Base-by-base conservation (phyloP, 2,113 vertebrate genomes). In the Oenanthe oenanthe region DNA sequence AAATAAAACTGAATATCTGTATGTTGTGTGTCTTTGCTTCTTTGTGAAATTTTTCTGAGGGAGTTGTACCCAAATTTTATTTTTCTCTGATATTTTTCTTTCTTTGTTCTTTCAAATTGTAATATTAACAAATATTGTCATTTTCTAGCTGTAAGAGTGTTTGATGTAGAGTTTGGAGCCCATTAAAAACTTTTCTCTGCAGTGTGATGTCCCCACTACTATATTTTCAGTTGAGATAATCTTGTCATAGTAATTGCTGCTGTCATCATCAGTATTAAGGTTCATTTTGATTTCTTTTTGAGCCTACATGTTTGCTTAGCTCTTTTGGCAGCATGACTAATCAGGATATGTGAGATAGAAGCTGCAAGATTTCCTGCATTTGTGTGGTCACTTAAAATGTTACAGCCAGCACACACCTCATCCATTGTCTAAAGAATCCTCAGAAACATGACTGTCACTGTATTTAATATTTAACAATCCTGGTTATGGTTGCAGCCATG, bases 241-340 rank as follows among this genome's bases (percentile, higher is more conserved):
- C 72, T 95, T 95, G 87, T 96, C 75, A 86, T 58, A 90, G 68
- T 77, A 96, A 95, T 90, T 80, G 26, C n/a, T 57, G 71, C 61
- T 94, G 91, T 84, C 92, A 86, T 92, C 75, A 71, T 66, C 48
- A 73, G 40, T 86, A 88, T 71, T 68, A 29, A 86, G 31, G 53
- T 71, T 93, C 22, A 88, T 36, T 92, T 94, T 94, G n/a, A 92
- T 89, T 88, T 92, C 57, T 91, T 95, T 95, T 83, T 56, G 92
- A 82, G 58, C 78, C 53, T 58, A 43, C 50, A 12, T 78, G 15
- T 89, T 93, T 85, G 83, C 51, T 91, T 75, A 83, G 54, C 47
- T 87, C 38, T 89, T 89, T 56, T 29, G 79, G 70, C 40, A 75
- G 74, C 36, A 63, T 34, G 32, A 43, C 47, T 81, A 92, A 89